A percentile compares a stretch with the other conserved stretches of the same genome.
These are phyloP conservation scores for Julus scanicus DNA, from an alignment of 2,888 invertebrate species.

Conservation along the genomic window DNA sequence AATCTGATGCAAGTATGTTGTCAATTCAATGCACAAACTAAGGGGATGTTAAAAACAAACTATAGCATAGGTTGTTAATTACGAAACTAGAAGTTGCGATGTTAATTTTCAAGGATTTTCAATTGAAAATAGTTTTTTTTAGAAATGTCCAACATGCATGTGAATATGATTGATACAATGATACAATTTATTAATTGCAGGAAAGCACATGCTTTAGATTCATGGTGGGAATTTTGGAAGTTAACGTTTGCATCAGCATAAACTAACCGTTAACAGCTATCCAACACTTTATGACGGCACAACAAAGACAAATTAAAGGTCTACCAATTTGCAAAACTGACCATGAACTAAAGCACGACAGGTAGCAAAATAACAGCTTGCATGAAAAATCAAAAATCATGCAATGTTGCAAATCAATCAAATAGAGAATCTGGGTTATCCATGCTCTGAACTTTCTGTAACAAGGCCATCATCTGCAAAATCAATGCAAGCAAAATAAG, in stretches of 20 bases:
- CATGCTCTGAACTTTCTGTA: constrained; percentile 50
- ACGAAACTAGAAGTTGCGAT: not conserved
- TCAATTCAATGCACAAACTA: not conserved
- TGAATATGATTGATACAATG: not conserved
- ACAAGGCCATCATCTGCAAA: constrained; percentile 49
- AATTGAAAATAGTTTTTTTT: not conserved
- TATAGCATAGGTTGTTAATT: not conserved
- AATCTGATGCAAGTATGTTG: not conserved
- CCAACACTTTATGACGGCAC: not conserved
- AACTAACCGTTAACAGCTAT: not conserved
- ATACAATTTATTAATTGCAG: too few species aligned
- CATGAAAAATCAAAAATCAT: constrained; percentile 7
- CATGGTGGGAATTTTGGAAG: not conserved
- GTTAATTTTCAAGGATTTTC: too few species aligned
- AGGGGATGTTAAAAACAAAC: not conserved
- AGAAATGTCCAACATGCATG: not conserved
- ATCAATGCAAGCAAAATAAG: constrained; percentile 46
- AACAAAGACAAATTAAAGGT: not conserved
- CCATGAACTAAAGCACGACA: constrained; percentile 8
- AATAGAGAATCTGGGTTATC: constrained; percentile 22
- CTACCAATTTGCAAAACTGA: constrained; percentile 11
- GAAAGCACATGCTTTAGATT: not conserved
- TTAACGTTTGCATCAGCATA: not conserved
- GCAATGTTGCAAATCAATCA: constrained; percentile 23
- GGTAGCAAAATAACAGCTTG: constrained; percentile 2